Conservation (phyloP, 2,113 vertebrate genomes). For the Salvator merianae region DNA sequence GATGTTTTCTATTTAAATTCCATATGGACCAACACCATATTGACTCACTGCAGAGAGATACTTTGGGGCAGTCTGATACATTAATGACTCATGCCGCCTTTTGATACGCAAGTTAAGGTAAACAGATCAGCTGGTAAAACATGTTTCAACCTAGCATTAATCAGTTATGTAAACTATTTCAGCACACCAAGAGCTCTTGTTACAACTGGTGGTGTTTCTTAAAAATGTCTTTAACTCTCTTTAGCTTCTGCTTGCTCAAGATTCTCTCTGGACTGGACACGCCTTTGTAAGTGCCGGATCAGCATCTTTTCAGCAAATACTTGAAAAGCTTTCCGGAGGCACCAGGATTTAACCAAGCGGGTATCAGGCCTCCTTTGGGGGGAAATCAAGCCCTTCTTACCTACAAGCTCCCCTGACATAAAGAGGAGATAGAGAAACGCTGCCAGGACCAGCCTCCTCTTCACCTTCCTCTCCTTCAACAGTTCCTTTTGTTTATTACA, state of each 20-base stretch:
- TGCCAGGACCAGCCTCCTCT: slow-evolving; percentile 82
- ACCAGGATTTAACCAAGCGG: not conserved
- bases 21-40: rapidly evolving
- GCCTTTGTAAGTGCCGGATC: not conserved
- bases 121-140: not conserved
- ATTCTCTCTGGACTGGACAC: not conserved
- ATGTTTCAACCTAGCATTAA: not conserved
- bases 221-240: not conserved
- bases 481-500: slow-evolving; percentile 80
- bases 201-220: not conserved
- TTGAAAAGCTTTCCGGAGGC: not conserved
- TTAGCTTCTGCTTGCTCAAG: not conserved
- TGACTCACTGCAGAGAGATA: too few relatives aligned
- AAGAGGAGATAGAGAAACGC: slow-evolving; percentile 91
- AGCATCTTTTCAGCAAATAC: not conserved
- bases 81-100: not conserved
- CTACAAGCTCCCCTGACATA: slow-evolving; percentile 91
- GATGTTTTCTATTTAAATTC: not conserved
- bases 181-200: too few relatives aligned
- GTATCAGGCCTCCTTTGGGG: not conserved
- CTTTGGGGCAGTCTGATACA: not conserved
- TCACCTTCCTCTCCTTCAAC: slow-evolving; percentile 77
- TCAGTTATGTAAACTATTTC: too few relatives aligned
- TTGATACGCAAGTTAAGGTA: not conserved
- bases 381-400: slow-evolving; percentile 72